Evolutionary conservation across 1,140 invertebrate genomes (phyloP), one percentile per base, ranked within the genome.

Genomic region (Cotesia typhae): DNA sequence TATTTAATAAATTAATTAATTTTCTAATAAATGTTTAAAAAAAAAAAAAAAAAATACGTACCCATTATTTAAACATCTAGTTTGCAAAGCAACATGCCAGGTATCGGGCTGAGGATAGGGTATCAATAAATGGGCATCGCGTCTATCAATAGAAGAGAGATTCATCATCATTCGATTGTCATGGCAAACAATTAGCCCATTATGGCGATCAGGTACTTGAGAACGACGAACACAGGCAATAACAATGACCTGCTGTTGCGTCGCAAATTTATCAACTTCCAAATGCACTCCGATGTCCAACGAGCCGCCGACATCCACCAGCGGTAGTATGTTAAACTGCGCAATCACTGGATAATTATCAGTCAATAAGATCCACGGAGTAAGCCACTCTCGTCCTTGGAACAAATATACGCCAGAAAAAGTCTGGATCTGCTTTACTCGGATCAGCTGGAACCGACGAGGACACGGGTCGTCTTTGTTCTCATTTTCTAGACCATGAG

Each of bases 241-340:
- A 36, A 89, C 78, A 47, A 78, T 57, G 37, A 88, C 73, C 41
- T 80, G 69, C 74, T 87, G 87, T 10, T 75, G 74, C 28, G 79
- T 87, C n/a, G 77, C 57, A 75, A 85, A 82, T 75, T 82, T 73
- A 71, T 83, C 78, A 14, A 77, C 69, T 72, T 89, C 85, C 14
- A 88, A 77, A 77, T 84, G 82, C 69, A 85, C 75, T 38, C 78
- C 80, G 70, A 90, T 84, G 59, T 83, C 85, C 3, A 90, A 81
- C 4, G 88, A 90, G 69, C 89, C 89, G 37, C 89, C 89, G 65
- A 89, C 87, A 74, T 90, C 89, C 35, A 89, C 77, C 63, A 88
- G 84, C 36, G 89, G 87, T 14, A 89, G 75, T 69, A 90, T 80
- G 73, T 89, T 81, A 74, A 90, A 88, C 69, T 88, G 85, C 4